Evolutionary conservation across 2,113 vertebrate species (phyloP).

Genomic region (Seriola dumerili): DNA sequence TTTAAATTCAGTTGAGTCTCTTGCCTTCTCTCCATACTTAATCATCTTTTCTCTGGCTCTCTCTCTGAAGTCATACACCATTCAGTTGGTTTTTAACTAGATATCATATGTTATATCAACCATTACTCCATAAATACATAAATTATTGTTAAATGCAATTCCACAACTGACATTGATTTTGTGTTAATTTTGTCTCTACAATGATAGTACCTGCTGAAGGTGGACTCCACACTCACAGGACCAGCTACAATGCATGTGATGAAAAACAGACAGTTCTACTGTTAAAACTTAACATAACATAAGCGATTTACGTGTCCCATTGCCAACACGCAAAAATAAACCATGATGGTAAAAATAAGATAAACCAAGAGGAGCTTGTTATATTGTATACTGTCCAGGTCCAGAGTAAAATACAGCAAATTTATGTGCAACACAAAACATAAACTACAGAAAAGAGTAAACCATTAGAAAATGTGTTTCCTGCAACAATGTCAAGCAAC

Average conservation of each 20-base stretch:
- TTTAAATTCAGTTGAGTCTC: conserved; percentile 1
- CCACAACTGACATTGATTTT: not conserved
- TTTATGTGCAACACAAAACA: not conserved
- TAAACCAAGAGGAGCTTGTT: not conserved
- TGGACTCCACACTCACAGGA: not conserved
- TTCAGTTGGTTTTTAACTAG: not conserved
- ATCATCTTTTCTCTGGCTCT: not conserved
- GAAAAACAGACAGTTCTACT: not conserved
- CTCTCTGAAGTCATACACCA: not conserved
- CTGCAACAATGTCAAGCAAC: not conserved
- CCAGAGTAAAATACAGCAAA: not conserved
- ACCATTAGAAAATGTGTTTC: not conserved
- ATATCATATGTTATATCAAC: not conserved
- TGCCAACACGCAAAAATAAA: not conserved
- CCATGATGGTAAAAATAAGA: not conserved
- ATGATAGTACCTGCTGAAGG: not conserved
- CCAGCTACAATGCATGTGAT: not conserved
- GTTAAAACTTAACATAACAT: not conserved
- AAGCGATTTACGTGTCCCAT: not conserved
- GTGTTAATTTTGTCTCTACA: not conserved
- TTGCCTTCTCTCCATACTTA: conserved; percentile 11
- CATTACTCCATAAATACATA: not conserved
- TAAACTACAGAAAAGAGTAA: not conserved
- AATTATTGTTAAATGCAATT: not conserved
- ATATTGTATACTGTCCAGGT: not conserved